A percentile compares a stretch with the other conserved stretches of the same genome.
Evolutionary conservation across 2,113 vertebrate genomes (phyloP).

Genomic region (Crocuta crocuta): DNA sequence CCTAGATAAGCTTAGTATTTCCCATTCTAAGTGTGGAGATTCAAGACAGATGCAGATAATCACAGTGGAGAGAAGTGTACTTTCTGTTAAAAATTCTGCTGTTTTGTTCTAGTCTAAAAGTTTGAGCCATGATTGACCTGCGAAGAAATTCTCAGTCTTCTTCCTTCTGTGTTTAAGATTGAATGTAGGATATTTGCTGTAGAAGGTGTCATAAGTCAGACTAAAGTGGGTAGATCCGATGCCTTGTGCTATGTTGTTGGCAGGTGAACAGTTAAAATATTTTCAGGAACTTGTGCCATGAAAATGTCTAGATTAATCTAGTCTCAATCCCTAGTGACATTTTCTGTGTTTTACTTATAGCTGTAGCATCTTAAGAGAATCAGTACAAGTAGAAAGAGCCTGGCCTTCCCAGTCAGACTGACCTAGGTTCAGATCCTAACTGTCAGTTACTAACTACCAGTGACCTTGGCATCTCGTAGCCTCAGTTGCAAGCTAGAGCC

Average conservation of each 20-base stretch:
- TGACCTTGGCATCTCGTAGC: not conserved
- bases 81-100: slow-evolving; percentile 11
- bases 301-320: slow-evolving; percentile 15
- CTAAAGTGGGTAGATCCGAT: not conserved
- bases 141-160: not conserved
- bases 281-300: not conserved
- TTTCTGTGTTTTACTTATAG: not conserved
- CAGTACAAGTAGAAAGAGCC: not conserved
- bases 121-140: not conserved
- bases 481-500: not conserved
- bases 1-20: not conserved
- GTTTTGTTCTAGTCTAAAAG: slow-evolving; percentile 13
- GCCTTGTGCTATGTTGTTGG: not conserved
- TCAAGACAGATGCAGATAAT: not conserved
- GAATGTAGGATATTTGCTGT: not conserved
- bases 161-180: slow-evolving; percentile 7
- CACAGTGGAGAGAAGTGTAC: not conserved
- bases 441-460: not conserved
- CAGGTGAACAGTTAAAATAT: not conserved
- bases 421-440: not conserved
- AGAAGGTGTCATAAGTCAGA: not conserved
- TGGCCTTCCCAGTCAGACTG: not conserved
- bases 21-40: not conserved
- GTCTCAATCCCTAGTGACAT: not conserved
- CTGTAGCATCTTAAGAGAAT: not conserved